phyloP scores from a whole-genome alignment of 2,888 invertebrate genomes.

The Cryptophagus acutangulus region DNA sequence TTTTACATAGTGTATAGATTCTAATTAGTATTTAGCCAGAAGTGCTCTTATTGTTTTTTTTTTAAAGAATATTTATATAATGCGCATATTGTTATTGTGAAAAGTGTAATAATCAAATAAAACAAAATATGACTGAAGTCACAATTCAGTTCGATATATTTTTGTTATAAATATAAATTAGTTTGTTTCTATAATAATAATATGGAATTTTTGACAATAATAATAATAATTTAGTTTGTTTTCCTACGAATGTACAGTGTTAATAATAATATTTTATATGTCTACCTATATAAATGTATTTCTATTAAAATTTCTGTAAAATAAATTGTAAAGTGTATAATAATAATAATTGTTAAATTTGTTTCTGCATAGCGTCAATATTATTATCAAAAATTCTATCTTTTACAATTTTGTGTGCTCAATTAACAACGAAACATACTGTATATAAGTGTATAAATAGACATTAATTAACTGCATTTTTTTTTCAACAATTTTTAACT shows the following conservation, averaged over 20 bases:
- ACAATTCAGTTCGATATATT: no score
- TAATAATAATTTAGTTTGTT: conserved; percentile 5
- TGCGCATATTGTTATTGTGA: conserved; percentile 1
- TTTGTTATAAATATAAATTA: no score
- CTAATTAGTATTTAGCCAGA: not conserved
- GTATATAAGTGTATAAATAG: conserved; percentile 41
- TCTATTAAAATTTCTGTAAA: no score
- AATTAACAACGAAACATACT: conserved; percentile 39
- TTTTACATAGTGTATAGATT: not conserved
- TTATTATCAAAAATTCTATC: conserved; percentile 31
- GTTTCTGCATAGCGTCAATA: not conserved
- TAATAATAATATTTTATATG: conserved; percentile 2
- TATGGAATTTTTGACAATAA: conserved; percentile 32
- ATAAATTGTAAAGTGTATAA: no score
- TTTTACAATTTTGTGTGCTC: conserved; percentile 34
- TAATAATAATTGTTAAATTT: not conserved
- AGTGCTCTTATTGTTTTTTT: not conserved
- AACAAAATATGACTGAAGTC: no score
- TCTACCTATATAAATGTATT: no score
- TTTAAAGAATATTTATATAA: not conserved
- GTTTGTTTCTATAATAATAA: conserved; percentile 24
- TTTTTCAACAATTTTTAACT: conserved; percentile 26
- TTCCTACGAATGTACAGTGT: conserved; percentile 1
- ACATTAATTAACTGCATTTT: conserved; percentile 30
- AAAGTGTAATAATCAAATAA: not conserved